phyloP scores from a whole-genome alignment of 2,797 vertebrate genomes.

The Gymnothorax reevesii region DNA sequence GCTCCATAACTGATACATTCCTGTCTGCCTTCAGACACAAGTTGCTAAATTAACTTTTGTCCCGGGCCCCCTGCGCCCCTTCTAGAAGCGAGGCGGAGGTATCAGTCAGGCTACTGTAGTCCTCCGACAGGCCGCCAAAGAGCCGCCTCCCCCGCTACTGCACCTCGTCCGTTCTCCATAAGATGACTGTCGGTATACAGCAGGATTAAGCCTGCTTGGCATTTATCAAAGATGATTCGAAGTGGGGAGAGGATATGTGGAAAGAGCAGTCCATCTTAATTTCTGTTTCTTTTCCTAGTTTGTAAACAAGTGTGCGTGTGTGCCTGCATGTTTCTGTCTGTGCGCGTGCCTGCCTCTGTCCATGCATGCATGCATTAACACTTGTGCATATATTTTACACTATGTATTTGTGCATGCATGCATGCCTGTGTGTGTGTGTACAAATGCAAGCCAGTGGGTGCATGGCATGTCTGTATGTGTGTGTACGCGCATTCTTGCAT shows the following conservation, averaged over 20 bases:
- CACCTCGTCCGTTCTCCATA: background rate
- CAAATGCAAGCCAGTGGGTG: background rate
- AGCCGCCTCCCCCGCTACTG: background rate
- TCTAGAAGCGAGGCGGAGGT: too few species aligned
- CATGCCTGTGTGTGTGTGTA: background rate
- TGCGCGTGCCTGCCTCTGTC: background rate
- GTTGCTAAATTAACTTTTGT: too few species aligned
- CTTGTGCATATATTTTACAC: background rate
- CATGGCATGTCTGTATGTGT: background rate
- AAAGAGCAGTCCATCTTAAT: background rate
- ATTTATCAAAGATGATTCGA: constrained; percentile 37
- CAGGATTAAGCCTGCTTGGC: constrained; percentile 45
- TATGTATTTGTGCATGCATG: background rate
- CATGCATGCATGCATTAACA: background rate
- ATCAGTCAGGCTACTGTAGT: too few species aligned
- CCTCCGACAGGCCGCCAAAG: background rate
- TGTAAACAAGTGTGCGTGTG: background rate
- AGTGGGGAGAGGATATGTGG: background rate
- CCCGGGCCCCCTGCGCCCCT: too few species aligned
- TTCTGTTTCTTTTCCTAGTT: background rate
- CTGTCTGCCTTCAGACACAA: too few species aligned
- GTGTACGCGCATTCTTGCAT: background rate
- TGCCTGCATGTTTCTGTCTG: background rate
- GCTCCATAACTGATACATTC: too few species aligned
- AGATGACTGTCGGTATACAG: constrained; percentile 45